phyloP scores from a whole-genome alignment of 1,140 invertebrate species.

The Camponotus vicinus region DNA sequence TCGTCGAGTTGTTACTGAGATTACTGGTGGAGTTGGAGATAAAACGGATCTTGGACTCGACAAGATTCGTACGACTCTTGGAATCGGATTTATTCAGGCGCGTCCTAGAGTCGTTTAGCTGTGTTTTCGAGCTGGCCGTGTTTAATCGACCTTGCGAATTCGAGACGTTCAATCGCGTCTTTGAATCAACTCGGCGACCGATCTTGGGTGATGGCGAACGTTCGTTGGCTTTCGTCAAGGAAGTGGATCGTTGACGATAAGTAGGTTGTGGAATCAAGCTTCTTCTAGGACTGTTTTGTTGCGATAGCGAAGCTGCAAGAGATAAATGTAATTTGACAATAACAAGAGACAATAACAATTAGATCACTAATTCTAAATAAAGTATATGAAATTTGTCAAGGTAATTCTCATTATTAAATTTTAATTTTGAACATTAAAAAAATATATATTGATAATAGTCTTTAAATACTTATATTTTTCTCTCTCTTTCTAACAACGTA shows the following conservation, averaged over 20 bases:
- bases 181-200: constrained; percentile 71
- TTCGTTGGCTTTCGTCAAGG: constrained; percentile 77
- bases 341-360: not conserved
- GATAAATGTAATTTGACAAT: constrained; percentile 10
- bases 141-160: constrained; percentile 58
- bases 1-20: constrained; percentile 66
- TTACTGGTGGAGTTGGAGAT: constrained; percentile 55
- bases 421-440: not conserved
- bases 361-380: not conserved
- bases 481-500: not conserved
- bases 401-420: not conserved
- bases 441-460: not conserved
- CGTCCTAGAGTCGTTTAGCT: constrained; percentile 61
- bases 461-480: not conserved
- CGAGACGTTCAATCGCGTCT: constrained; percentile 59
- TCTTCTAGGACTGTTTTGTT: constrained; percentile 82
- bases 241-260: constrained; percentile 78
- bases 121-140: constrained; percentile 13
- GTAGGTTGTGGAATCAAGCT: constrained; percentile 83
- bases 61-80: constrained; percentile 48
- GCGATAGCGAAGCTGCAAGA: constrained; percentile 81
- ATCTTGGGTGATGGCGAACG: constrained; percentile 75
- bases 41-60: constrained; percentile 38
- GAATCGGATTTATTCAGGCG: constrained; percentile 52
- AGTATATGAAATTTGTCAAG: not conserved